Evolutionary conservation across 2,113 vertebrate species (phyloP).

Genomic region (Sardina pilchardus): DNA sequence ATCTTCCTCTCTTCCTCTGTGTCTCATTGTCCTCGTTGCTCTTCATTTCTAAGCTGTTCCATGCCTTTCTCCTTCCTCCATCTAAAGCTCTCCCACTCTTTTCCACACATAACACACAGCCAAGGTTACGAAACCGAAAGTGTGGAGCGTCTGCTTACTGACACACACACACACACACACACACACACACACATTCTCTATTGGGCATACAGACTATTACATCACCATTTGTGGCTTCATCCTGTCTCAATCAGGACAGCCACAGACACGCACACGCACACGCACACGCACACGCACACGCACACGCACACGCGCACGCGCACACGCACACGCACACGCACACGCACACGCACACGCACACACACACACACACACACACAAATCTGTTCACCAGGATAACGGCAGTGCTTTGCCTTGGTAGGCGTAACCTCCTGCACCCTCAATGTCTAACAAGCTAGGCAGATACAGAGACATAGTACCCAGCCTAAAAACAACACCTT

Average conservation of each 20-base stretch:
- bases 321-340: conserved; percentile 29
- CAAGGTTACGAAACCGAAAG: background rate
- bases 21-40: background rate
- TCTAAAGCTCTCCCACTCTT: background rate
- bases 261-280: conserved; percentile 21
- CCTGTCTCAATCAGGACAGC: conserved; percentile 7
- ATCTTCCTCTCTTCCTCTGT: background rate
- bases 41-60: background rate
- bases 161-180: background rate
- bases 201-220: background rate
- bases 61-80: background rate
- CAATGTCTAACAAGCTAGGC: too few species aligned
- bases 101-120: background rate
- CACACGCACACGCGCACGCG: conserved; percentile 7
- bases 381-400: too few species aligned
- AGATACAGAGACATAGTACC: too few species aligned
- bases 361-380: background rate
- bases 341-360: conserved; percentile 28
- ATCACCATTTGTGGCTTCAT: background rate
- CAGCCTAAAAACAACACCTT: too few species aligned
- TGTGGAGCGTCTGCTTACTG: background rate
- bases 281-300: conserved; percentile 34
- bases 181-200: conserved; percentile 10
- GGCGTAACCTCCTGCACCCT: too few species aligned
- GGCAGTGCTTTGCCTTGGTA: too few species aligned